Conservation (phyloP, 92 coral and sea anemone genomes). For the Meandrina meandrites region DNA sequence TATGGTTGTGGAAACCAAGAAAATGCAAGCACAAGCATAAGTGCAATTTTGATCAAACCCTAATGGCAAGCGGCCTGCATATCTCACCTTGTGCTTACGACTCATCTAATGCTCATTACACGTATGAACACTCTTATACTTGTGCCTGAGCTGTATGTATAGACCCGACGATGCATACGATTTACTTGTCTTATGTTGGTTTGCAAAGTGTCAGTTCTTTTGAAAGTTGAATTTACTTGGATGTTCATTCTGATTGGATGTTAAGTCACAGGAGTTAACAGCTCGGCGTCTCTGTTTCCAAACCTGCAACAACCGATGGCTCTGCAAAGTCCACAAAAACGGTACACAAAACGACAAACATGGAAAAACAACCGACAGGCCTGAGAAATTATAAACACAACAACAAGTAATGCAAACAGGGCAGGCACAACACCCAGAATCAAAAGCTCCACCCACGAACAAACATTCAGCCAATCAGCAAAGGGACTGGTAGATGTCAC, state of each 20-base stretch:
- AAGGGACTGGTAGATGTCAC: constrained; percentile 39
- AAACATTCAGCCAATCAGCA: constrained; percentile 1
- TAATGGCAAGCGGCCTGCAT: too few species aligned
- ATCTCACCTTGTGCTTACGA: too few species aligned
- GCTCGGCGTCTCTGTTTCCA: background rate
- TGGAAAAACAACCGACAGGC: background rate
- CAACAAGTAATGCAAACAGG: background rate
- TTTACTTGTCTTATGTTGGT: background rate
- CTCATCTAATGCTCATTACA: too few species aligned
- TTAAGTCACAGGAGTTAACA: background rate
- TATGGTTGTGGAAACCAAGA: background rate
- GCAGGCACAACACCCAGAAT: constrained; percentile 42
- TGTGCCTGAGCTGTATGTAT: too few species aligned
- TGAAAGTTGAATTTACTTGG: background rate
- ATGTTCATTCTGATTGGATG: background rate
- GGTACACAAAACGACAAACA: background rate
- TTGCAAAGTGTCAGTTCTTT: background rate
- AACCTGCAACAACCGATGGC: background rate
- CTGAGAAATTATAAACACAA: constrained; percentile 2
- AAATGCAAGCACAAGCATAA: too few species aligned
- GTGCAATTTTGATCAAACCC: too few species aligned
- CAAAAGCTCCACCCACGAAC: constrained; percentile 32
- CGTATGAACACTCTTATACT: too few species aligned
- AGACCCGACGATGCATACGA: too few species aligned
- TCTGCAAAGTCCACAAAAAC: background rate